Evolutionary conservation across 2,888 invertebrate genomes (phyloP), one percentile per base, ranked within the genome.

Genomic region (Eupithecia tripunctaria): DNA sequence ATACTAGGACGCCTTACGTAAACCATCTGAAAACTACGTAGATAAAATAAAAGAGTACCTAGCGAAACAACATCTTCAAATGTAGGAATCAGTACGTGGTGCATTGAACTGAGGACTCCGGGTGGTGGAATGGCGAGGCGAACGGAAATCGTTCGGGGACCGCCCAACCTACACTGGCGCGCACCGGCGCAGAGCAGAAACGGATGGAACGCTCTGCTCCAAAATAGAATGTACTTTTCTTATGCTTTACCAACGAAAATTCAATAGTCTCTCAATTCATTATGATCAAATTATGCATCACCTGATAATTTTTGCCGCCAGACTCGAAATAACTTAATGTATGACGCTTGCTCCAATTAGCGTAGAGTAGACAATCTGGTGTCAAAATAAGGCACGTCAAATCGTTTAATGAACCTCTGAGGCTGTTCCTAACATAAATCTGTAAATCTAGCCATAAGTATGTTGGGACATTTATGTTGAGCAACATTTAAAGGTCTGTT

Each of bases 41-140:
- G n/a, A 18, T 29, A 67, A 63, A 73, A 70, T 68, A 70, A 64
- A 56, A 66, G 12, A 56, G n/a, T 65, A 63, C 66, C 47, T 64
- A 47, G 36, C 65, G 68, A 71, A n/a, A 68, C 43, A 43, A 69
- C 43, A 32, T 71, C 43, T 69, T 69, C 8, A 67, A 36, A 73
- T 73, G 21, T n/a, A 69, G 62, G 21, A 36, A 64, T 64, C 32
- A 14, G 29, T 70, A 29, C 47, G 47, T 82, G 83, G 88, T 88
- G 82, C 91, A 86, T 86, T 90, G 90, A 91, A 90, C 89, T 85
- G 80, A 62, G 64, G 78, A 81, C 68, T 79, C 78, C 71, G 72
- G 76, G 78, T 77, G 77, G 79, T 83, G 79, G 76, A 78, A 73
- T 71, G 81, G 82, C 60, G 70, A 51, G 80, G 84, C 79, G 83